Base-by-base conservation (phyloP, 2,797 vertebrate genomes). In the Anguilla megastoma region DNA sequence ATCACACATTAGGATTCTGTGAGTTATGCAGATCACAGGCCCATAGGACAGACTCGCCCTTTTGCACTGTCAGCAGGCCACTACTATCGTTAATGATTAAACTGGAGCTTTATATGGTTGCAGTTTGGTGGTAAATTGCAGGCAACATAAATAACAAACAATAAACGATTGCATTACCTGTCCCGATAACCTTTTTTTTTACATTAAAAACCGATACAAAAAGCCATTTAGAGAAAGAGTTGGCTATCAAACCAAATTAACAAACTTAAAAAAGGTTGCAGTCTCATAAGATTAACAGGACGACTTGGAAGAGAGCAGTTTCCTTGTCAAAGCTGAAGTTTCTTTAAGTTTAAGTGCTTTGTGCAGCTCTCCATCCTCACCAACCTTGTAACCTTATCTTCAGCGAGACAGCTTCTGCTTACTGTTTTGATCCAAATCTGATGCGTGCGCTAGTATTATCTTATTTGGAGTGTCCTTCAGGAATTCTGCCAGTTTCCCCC, bases 391-490 rank as follows among this genome's bases (percentile, higher is more conserved):
- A 79, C 33, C 33, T 79, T 79, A 79, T 79, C 74, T 71, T 10
- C 69, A 9, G n/a, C 10, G 30, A 79, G 74, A 24, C 74, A 41
- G 74, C 33, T 79, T 45, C 74, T 45, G 33, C 74, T 36, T 6
- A 18, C 33, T 79, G 36, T 18, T 33, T 79, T 79, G 30, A 79
- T 36, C 14, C 30, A 79, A 36, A 79, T 41, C 33, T 79, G 74
- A 36, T 36, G 16, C 33, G 18, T 79, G 30, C 41, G 16, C 74
- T 18, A 0, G 14, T 30, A 41, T 41, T 41, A 79, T 79, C 33
- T 36, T 79, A 79, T 41, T 79, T 79, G 33, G 74, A 71, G 69
- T 14, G 30, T 74, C 27, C 69, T 74, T 33, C 69, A 74, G 69
- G 69, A 74, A 79, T 79, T 36, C 36, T 79, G 33, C 36, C 36